These are phyloP conservation scores for Conomelus anceps DNA, from an alignment of 2,888 invertebrate species.

Conservation along the genomic window DNA sequence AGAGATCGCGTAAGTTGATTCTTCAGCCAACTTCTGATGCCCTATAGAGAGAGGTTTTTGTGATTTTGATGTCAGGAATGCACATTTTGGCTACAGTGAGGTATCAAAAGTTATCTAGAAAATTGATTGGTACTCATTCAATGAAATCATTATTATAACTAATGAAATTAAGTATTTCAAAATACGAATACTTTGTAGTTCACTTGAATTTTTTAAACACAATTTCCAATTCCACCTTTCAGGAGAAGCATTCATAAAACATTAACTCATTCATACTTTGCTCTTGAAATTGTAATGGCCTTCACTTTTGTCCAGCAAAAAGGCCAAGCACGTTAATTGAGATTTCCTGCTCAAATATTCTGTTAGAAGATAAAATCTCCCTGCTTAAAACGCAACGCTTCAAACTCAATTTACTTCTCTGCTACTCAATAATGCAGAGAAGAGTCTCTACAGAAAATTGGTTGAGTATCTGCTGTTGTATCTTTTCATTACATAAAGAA, in stretches of 20 bases:
- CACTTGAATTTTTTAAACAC: neutral
- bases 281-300: neutral
- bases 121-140: too few relatives aligned
- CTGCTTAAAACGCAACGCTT: neutral
- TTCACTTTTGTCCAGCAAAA: neutral
- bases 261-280: neutral
- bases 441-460: neutral
- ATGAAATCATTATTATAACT: too few relatives aligned
- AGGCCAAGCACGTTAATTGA: neutral
- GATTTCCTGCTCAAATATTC: neutral
- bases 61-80: too few relatives aligned
- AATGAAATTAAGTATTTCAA: neutral
- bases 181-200: neutral
- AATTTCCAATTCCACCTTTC: neutral
- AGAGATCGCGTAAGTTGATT: too few relatives aligned
- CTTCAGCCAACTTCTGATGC: too few relatives aligned
- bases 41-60: too few relatives aligned
- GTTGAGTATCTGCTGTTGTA: neutral
- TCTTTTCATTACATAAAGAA: neutral
- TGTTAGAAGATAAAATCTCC: neutral
- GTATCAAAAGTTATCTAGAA: too few relatives aligned
- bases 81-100: too few relatives aligned
- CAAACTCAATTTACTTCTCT: neutral
- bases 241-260: neutral
- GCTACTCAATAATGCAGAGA: neutral